Conservation (phyloP, 2,888 invertebrate genomes). For the Scaptomyza caliginosa region DNA sequence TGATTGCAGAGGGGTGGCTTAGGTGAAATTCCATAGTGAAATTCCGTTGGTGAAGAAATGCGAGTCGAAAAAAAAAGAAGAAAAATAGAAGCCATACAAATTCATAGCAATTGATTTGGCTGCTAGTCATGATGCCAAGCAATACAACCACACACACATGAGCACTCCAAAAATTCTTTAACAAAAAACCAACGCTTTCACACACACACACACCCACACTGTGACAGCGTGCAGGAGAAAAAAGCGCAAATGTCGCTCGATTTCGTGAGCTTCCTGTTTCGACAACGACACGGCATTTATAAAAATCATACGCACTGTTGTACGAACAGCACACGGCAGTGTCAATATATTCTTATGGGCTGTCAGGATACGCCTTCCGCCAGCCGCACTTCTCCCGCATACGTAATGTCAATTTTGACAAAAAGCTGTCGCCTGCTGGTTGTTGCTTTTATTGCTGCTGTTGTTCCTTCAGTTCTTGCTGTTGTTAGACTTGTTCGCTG, state of each 20-base stretch:
- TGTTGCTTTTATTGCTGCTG: conserved; percentile 9
- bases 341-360: conserved; percentile 74
- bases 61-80: conserved; percentile 69
- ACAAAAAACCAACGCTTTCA: not conserved
- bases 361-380: conserved; percentile 46
- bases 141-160: conserved; percentile 24
- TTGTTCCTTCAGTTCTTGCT: conserved; percentile 9
- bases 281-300: conserved; percentile 73
- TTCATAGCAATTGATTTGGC: conserved; percentile 72
- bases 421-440: conserved; percentile 63
- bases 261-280: conserved; percentile 72
- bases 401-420: conserved; percentile 73
- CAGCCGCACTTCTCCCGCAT: conserved; percentile 51
- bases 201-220: conserved; percentile 7
- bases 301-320: conserved; percentile 78
- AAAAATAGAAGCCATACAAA: conserved; percentile 75
- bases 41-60: conserved; percentile 29
- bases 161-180: not conserved
- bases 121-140: conserved; percentile 48
- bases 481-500: conserved; percentile 14
- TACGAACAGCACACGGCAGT: conserved; percentile 65
- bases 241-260: conserved; percentile 65
- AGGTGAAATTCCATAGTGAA: conserved; percentile 26
- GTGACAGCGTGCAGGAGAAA: conserved; percentile 25
- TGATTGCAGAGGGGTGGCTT: conserved; percentile 20